A percentile compares a stretch with the other conserved stretches of the same genome.
Conservation (phyloP, 2,888 invertebrate genomes). For the Rhodophaea formosa region DNA sequence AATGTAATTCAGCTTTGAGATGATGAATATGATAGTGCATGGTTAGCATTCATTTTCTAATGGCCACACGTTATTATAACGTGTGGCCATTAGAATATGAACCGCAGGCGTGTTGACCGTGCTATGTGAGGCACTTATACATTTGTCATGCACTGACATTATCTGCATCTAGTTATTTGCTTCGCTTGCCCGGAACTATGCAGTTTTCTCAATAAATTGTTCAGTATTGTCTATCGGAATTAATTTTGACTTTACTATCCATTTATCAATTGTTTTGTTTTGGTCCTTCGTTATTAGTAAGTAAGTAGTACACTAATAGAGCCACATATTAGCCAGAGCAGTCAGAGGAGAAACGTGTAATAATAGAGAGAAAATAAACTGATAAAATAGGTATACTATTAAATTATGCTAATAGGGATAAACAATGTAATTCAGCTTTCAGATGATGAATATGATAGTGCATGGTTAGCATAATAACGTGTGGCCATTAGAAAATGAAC, state of each 20-base stretch:
- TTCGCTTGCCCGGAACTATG: conserved; percentile 5
- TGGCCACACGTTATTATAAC: too few species aligned
- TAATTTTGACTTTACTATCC: background rate
- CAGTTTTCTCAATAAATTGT: conserved; percentile 9
- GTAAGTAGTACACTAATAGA: too few species aligned
- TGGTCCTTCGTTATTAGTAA: too few species aligned
- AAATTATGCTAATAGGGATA: too few species aligned
- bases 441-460: conserved; percentile 14
- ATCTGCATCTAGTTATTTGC: conserved; percentile 10
- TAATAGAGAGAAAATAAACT: too few species aligned
- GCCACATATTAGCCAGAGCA: too few species aligned
- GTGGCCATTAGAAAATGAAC: conserved; percentile 11
- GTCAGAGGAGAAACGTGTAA: too few species aligned
- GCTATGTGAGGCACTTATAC: conserved; percentile 8
- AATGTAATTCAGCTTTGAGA: conserved; percentile 10
- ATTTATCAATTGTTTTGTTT: background rate
- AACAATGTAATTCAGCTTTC: conserved; percentile 4
- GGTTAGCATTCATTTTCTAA: too few species aligned
- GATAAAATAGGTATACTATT: too few species aligned
- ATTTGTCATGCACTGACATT: conserved; percentile 9
- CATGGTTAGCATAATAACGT: conserved; percentile 11
- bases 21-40: conserved; percentile 13
- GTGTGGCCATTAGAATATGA: conserved; percentile 10
- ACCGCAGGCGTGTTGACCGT: conserved; percentile 2
- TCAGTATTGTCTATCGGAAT: background rate